phyloP scores from a whole-genome alignment of 1,140 invertebrate genomes.

The Druon quercuslanigerum region DNA sequence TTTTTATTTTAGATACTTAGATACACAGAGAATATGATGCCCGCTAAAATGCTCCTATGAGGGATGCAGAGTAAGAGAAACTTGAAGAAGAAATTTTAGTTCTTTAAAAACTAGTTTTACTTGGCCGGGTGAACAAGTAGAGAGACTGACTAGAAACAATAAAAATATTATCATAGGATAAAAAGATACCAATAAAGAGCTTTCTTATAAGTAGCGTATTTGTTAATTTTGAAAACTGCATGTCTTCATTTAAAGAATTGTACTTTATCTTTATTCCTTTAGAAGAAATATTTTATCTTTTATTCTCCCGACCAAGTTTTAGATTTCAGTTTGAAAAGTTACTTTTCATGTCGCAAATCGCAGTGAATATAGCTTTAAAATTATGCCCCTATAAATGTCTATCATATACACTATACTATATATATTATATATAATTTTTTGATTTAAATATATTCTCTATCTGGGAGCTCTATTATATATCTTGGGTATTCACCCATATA shows the following conservation, averaged over 20 bases:
- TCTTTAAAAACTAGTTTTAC: constrained; percentile 3
- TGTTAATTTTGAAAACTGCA: too few relatives aligned
- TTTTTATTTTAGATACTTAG: constrained; percentile 26
- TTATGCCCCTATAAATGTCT: constrained; percentile 20
- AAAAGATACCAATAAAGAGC: not conserved
- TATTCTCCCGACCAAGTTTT: constrained; percentile 24
- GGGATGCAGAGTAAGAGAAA: not conserved
- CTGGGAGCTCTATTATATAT: constrained; percentile 44
- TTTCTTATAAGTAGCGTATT: not conserved
- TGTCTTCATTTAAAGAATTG: too few relatives aligned
- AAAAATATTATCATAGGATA: too few relatives aligned
- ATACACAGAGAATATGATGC: constrained; percentile 27
- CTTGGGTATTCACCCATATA: constrained; percentile 46
- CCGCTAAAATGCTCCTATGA: constrained; percentile 27
- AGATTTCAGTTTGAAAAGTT: constrained; percentile 29
- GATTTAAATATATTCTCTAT: constrained; percentile 61
- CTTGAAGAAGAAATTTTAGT: constrained; percentile 16
- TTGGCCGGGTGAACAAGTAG: constrained; percentile 8
- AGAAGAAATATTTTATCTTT: not conserved
- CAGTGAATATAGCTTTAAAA: constrained; percentile 38
- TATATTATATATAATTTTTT: constrained; percentile 50
- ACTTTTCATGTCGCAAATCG: constrained; percentile 16
- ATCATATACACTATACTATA: constrained; percentile 39
- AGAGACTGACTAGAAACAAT: not conserved
- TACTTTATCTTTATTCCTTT: too few relatives aligned